Base-by-base conservation (phyloP, 2,888 invertebrate genomes). In the Apamea crenata region DNA sequence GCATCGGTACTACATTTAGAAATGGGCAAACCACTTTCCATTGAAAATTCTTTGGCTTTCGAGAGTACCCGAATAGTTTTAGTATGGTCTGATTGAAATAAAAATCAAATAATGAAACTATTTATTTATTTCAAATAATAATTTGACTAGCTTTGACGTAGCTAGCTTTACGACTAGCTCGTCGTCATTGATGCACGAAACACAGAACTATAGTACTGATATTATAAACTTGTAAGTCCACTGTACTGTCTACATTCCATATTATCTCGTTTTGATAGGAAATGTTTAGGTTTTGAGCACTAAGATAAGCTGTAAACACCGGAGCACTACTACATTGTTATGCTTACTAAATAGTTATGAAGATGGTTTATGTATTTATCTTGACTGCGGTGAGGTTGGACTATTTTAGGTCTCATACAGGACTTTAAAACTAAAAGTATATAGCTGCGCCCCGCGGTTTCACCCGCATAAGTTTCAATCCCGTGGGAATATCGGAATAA, bases 221-320 rank as follows among this genome's bases (percentile, higher is more conserved):
- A 59, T 59, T 59, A n/a, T 56, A 56, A 25, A 56, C 56, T 25
- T 25, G 25, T 25, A 25, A 10, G 10, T 29, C 21, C 14, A 21
- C 1, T 50, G 50, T 47, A 69, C 29, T 69, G 50, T 50, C 32
- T 32, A 32, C 7, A 50, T 29, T 47, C 21, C 21, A 25, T 25
- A 53, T 70, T 66, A 77, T 32, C 65, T 32, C 18, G 18, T 44
- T 44, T 25, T 32, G 44, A 67, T 66, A 47, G 12, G 12, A 67
- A 77, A 59, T 29, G 66, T 77, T 77, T 67, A 74, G 40, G 77
- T 59, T 77, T 36, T 47, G n/a, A 44, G 56, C 21, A n/a, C 18
- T 21, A 5, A 44, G 47, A 47, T 66, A 56, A 66, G 16, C 44
- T 44, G n/a, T 44, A 66, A 76, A 53, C 36, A 78, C 7, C 36